Evolutionary conservation across 1,140 invertebrate species (phyloP).

Genomic region (Panonychus citri): DNA sequence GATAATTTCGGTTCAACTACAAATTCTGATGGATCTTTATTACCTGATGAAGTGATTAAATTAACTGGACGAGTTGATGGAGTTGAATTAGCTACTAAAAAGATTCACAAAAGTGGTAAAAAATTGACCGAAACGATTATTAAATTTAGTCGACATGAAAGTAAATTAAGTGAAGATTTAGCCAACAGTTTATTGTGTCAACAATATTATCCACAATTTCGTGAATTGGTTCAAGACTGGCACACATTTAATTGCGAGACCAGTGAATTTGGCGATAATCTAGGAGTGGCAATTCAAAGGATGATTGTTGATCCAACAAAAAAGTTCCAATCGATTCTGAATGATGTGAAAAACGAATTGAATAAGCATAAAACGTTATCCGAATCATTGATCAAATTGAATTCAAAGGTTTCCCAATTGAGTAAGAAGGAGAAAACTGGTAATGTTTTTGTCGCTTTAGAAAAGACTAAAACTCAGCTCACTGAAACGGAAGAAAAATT

Average conservation of each 20-base stretch:
- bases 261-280: conserved; percentile 2
- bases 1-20: too few species aligned
- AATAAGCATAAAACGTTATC: conserved; percentile 6
- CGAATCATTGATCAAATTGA: conserved; percentile 1
- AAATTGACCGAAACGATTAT: background rate
- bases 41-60: background rate
- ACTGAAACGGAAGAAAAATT: background rate
- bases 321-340: background rate
- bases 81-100: background rate
- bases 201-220: background rate
- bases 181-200: background rate
- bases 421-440: conserved; percentile 6
- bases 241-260: conserved; percentile 1
- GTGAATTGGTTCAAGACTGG: conserved; percentile 4
- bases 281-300: background rate
- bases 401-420: background rate
- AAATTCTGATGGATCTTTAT: background rate
- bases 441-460: conserved; percentile 2
- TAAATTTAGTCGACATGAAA: background rate
- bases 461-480: background rate
- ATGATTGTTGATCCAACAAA: conserved; percentile 8
- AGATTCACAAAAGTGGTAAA: background rate
- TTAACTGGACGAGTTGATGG: background rate
- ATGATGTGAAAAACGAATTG: conserved; percentile 4
- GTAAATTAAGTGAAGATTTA: background rate